These are phyloP conservation scores for Sylvia borin DNA, from an alignment of 2,797 vertebrate genomes.

Conservation along the genomic window DNA sequence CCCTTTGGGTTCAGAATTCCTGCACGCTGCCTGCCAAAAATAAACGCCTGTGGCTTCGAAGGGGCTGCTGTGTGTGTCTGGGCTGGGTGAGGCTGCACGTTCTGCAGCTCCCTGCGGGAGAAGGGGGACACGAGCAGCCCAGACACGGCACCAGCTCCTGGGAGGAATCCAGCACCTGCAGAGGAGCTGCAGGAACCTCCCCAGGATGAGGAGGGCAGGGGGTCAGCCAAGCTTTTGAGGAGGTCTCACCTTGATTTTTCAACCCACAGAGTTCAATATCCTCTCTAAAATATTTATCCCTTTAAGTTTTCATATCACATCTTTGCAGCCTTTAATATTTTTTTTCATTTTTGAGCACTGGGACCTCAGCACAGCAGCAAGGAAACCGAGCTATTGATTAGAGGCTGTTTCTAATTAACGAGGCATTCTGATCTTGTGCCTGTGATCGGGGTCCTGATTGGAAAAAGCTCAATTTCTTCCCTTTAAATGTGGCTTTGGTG, in stretches of 20 bases:
- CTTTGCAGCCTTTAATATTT: not conserved
- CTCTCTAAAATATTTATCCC: not conserved
- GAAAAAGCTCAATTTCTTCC: not conserved
- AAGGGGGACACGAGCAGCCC: not conserved
- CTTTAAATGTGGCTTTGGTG: not conserved
- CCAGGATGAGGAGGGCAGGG: not conserved
- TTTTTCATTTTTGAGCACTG: not conserved
- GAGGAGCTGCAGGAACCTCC: not conserved
- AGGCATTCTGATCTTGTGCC: not conserved
- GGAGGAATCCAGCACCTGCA: accelerated
- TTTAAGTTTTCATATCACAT: not conserved
- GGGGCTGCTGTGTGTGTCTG: not conserved
- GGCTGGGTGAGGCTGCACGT: not conserved
- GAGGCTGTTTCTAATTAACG: not conserved
- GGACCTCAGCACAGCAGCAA: accelerated
- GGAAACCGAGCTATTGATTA: not conserved
- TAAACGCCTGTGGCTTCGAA: not conserved
- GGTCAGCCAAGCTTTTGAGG: not conserved
- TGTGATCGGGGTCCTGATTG: not conserved
- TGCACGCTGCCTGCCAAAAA: not conserved
- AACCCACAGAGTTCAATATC: not conserved
- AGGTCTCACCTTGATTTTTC: not conserved
- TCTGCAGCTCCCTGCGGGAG: not conserved
- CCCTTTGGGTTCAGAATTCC: not conserved
- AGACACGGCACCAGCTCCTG: accelerated